phyloP scores from a whole-genome alignment of 2,797 vertebrate species.

The Furcifer pardalis region DNA sequence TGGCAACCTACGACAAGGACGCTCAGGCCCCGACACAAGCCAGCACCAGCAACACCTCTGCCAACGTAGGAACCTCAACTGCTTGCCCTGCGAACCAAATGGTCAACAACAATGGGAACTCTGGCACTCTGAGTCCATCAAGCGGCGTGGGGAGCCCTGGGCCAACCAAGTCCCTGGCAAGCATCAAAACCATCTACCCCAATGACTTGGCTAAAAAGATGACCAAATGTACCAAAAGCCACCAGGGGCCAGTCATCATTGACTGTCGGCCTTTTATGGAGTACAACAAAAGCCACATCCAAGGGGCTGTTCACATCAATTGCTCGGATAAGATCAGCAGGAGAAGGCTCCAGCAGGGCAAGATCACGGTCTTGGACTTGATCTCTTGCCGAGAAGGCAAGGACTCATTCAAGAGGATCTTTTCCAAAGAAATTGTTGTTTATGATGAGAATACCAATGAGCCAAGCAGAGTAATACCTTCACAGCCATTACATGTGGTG shows the following conservation, averaged over 20 bases:
- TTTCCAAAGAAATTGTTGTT: constrained; percentile 98
- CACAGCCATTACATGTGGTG: constrained; percentile 92
- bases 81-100: constrained; percentile 79
- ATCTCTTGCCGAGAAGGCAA: constrained; percentile 95
- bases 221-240: constrained; percentile 90
- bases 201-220: constrained; percentile 95
- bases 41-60: constrained; percentile 77
- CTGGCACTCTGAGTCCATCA: constrained; percentile 80
- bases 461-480: constrained; percentile 87
- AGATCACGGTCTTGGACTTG: constrained; percentile 97
- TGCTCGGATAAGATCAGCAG: constrained; percentile 99
- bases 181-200: constrained; percentile 91
- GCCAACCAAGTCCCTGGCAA: constrained; percentile 80
- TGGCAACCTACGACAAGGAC: constrained; percentile 97
- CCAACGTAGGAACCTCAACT: constrained; percentile 78
- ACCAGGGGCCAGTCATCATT: constrained; percentile 92
- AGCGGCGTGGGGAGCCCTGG: constrained; percentile 79
- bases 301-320: constrained; percentile 96
- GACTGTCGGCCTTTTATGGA: constrained; percentile 98
- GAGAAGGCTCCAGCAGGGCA: constrained; percentile 95
- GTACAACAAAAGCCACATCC: constrained; percentile 97
- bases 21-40: constrained; percentile 85
- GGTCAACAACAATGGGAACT: constrained; percentile 85
- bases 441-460: constrained; percentile 96
- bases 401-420: constrained; percentile 96